Evolutionary conservation across 2,888 invertebrate genomes (phyloP), one percentile per base, ranked within the genome.

Genomic region (Athetis lepigone): DNA sequence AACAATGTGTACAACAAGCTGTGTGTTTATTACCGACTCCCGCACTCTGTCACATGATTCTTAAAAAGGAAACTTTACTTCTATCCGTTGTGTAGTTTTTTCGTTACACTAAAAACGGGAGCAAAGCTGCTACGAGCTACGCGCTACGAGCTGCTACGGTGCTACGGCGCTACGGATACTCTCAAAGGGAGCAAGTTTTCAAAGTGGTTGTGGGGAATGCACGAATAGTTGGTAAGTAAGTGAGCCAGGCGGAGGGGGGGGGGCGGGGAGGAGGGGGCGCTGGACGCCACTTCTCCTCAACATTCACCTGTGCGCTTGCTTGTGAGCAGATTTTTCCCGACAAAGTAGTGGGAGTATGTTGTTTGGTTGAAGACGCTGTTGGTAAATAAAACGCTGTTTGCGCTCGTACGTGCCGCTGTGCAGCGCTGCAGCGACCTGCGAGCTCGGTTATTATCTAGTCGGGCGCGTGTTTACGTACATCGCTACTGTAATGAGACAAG

Each of bases 61-160:
- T 66, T 63, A 43, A 33, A 19, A n/a, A 19, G 40, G 27, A 75
- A 72, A 75, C 63, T 75, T 75, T 77, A 56, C 68, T 61, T 51
- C 59, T 66, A 66, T 55, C 29, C 42, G 36, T 43, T 51, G 62
- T 19, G 23, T 50, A 54, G 39, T 49, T 62, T 60, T 76, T 70
- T 65, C 21, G 47, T 59, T 65, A 49, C 16, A 37, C 46, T 49
- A 59, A 76, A 71, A 73, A 45, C 27, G 21, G 6, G 54, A 60
- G 49, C 50, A 56, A 51, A 33, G 37, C 39, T 29, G 45, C 56
- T 64, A 47, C 55, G 37, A 50, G 36, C 43, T 37, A 46, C 7
- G 9, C 40, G 18, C 19, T 59, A 37, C 57, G 39, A 33, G 42
- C 21, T 33, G 25, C 37, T 37, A 33, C 37, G 21, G 13, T 2